Percentiles rank a stretch among this genome's conserved stretches.
These are phyloP conservation scores for Ditula angustiorana DNA, from an alignment of 2,888 invertebrate genomes.

Conservation along the genomic window DNA sequence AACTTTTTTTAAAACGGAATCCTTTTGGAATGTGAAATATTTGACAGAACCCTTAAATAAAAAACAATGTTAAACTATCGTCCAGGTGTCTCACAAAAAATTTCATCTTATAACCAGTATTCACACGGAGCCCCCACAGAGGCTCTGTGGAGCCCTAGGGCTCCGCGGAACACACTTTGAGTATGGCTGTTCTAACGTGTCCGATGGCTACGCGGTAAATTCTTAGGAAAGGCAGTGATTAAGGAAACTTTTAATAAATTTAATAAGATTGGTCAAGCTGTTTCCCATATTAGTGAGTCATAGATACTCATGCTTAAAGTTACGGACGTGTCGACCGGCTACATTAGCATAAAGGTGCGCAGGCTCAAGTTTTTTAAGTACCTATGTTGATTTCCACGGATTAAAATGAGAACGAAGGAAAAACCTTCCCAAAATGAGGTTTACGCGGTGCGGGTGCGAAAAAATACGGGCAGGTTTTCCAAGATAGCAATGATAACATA, in stretches of 20 bases:
- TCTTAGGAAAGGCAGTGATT: constrained; percentile 11
- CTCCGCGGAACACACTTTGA: no score
- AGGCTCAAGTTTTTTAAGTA: constrained; percentile 9
- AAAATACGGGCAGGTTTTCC: background rate
- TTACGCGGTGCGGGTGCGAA: background rate
- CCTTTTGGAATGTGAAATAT: no score
- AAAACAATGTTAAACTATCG: no score
- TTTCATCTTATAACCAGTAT: no score
- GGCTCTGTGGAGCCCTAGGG: no score
- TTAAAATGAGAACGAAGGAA: constrained; percentile 2
- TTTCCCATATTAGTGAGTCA: constrained; percentile 10
- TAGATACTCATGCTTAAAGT: background rate
- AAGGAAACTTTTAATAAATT: constrained; percentile 6
- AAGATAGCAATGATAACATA: constrained; percentile 1
- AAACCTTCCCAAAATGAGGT: constrained; percentile 16
- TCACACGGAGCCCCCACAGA: no score
- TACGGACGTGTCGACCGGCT: background rate
- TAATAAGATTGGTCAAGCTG: constrained; percentile 1
- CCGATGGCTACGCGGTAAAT: no score
- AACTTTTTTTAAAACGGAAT: no score
- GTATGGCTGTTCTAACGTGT: no score
- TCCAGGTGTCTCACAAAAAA: no score
- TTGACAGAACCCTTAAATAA: no score
- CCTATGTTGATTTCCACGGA: constrained; percentile 5
- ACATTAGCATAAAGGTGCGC: constrained; percentile 1